These are phyloP conservation scores for Lutjanus erythropterus DNA, from an alignment of 2,113 vertebrate species.

Conservation along the genomic window DNA sequence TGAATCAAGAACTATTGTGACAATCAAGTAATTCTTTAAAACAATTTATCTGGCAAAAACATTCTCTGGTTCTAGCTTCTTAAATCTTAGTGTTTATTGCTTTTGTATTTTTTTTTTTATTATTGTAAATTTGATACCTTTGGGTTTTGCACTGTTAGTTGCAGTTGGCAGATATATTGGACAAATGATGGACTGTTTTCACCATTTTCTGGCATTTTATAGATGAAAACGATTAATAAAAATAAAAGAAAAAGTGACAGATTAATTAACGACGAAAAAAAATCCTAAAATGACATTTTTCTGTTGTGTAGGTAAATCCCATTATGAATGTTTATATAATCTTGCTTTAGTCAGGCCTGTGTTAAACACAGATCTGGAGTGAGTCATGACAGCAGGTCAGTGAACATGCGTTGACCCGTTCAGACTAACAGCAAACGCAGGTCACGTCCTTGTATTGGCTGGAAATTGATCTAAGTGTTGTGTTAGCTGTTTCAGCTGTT, in stretches of 20 bases:
- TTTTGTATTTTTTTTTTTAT: background rate
- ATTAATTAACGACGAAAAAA: background rate
- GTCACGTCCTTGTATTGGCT: background rate
- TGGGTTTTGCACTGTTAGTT: background rate
- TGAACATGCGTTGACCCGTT: constrained; percentile 1
- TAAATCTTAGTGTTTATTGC: background rate
- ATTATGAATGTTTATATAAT: background rate
- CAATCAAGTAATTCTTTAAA: background rate
- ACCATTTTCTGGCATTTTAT: background rate
- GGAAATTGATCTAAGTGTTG: constrained; percentile 10
- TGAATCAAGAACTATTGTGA: background rate
- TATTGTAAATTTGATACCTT: background rate
- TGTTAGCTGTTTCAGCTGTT: background rate
- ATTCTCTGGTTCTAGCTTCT: background rate
- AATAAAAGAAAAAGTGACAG: background rate
- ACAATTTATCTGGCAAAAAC: background rate
- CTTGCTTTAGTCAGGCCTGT: background rate
- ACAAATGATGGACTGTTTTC: background rate
- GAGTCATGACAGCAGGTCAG: constrained; percentile 32
- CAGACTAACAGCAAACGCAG: constrained; percentile 13
- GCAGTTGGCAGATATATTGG: background rate
- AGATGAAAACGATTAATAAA: background rate
- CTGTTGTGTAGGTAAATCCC: background rate
- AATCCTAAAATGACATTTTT: background rate
- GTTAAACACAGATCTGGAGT: constrained; percentile 12